phyloP scores from a whole-genome alignment of 1,140 invertebrate species.

The Meloidogyne floridensis region DNA sequence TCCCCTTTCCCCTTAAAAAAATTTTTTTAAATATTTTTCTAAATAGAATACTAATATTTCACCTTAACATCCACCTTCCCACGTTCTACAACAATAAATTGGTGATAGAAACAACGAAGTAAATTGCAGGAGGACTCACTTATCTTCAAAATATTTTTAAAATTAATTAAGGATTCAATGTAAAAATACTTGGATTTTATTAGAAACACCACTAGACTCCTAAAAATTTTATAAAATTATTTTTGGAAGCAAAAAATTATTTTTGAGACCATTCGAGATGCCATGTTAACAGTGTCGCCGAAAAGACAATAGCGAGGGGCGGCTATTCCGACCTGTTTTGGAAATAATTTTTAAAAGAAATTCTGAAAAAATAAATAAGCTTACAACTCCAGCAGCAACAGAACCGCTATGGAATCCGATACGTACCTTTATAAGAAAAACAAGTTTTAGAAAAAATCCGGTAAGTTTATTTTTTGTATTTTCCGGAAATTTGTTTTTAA shows the following conservation, averaged over 20 bases:
- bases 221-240: constrained; percentile 3
- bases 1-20: constrained; percentile 60
- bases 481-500: neutral
- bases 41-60: constrained; percentile 11
- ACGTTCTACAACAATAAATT: constrained; percentile 58
- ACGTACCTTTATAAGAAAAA: constrained; percentile 76
- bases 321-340: constrained; percentile 69
- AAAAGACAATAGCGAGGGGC: constrained; percentile 88
- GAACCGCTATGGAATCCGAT: constrained; percentile 90
- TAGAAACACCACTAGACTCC: constrained; percentile 62
- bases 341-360: neutral
- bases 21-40: neutral
- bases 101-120: constrained; percentile 61
- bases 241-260: neutral
- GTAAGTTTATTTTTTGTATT: neutral
- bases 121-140: constrained; percentile 61
- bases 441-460: neutral
- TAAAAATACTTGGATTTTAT: constrained; percentile 60
- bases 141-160: constrained; percentile 50
- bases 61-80: constrained; percentile 64
- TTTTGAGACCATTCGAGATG: constrained; percentile 56
- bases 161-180: neutral
- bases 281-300: constrained; percentile 67
- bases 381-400: constrained; percentile 85
- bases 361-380: constrained; percentile 59